Conservation (phyloP, 2,113 vertebrate species). For the Willisornis vidua region DNA sequence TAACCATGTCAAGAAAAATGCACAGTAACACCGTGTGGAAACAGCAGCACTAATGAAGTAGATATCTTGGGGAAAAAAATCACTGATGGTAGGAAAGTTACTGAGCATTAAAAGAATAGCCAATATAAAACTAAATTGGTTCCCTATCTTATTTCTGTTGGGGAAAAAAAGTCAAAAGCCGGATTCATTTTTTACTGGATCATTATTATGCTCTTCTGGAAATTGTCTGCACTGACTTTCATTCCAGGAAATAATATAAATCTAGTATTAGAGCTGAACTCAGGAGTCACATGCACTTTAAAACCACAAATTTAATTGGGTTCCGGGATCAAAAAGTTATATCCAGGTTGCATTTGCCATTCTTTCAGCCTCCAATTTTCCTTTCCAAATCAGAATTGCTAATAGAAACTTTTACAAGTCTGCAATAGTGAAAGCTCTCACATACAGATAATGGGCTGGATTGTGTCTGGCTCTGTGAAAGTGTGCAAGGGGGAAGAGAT, state of each 20-base stretch:
- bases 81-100: conserved; percentile 8
- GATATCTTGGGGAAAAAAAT: neutral
- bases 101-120: conserved; percentile 34
- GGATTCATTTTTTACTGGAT: conserved; percentile 56
- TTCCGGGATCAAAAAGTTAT: conserved; percentile 57
- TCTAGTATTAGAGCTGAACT: conserved; percentile 56
- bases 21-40: neutral
- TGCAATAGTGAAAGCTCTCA: conserved; percentile 9
- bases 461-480: neutral
- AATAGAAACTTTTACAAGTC: conserved; percentile 52
- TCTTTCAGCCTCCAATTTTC: conserved; percentile 51
- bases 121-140: conserved; percentile 57
- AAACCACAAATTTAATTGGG: conserved; percentile 66
- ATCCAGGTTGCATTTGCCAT: conserved; percentile 55
- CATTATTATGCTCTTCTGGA: conserved; percentile 63
- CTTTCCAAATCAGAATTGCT: conserved; percentile 58
- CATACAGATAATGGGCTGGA: conserved; percentile 26
- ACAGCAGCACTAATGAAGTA: conserved; percentile 13
- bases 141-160: conserved; percentile 44
- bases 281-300: conserved; percentile 20
- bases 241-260: conserved; percentile 68
- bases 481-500: neutral
- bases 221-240: conserved; percentile 61
- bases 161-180: neutral
- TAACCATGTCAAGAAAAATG: neutral